Conservation (phyloP, 2,797 vertebrate species). For the Spizella passerina region DNA sequence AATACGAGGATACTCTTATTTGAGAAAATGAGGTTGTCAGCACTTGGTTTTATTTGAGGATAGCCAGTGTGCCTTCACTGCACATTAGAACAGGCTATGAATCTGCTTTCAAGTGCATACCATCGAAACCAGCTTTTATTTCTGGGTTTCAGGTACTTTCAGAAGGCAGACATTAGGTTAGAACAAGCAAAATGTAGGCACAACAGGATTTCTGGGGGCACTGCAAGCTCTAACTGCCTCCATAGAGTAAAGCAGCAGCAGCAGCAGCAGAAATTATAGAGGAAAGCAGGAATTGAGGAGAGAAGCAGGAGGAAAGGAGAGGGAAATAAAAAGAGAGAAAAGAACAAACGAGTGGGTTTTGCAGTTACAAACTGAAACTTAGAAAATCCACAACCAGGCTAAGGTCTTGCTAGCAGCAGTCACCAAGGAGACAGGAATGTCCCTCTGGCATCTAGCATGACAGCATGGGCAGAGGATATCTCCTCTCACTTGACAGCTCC, state of each 20-base stretch:
- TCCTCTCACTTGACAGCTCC: slow-evolving; percentile 55
- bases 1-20: background rate
- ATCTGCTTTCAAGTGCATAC: background rate
- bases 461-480: slow-evolving; percentile 29
- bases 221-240: background rate
- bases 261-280: background rate
- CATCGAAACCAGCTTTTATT: background rate
- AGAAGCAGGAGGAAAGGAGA: background rate
- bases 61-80: background rate
- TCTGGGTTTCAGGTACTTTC: background rate
- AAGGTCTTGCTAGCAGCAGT: slow-evolving; percentile 26
- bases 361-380: background rate
- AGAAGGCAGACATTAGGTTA: background rate
- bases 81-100: background rate
- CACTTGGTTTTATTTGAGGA: slow-evolving; percentile 20
- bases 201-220: background rate
- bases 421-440: slow-evolving; percentile 43
- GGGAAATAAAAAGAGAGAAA: background rate
- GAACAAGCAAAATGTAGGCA: background rate
- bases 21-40: slow-evolving; percentile 45
- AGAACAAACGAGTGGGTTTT: background rate
- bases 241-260: background rate
- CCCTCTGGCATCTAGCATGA: slow-evolving; percentile 40
- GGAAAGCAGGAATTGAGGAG: background rate
- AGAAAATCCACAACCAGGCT: background rate